These are phyloP conservation scores for Microtus richardsoni DNA, from an alignment of 2,113 vertebrate genomes.

Conservation along the genomic window DNA sequence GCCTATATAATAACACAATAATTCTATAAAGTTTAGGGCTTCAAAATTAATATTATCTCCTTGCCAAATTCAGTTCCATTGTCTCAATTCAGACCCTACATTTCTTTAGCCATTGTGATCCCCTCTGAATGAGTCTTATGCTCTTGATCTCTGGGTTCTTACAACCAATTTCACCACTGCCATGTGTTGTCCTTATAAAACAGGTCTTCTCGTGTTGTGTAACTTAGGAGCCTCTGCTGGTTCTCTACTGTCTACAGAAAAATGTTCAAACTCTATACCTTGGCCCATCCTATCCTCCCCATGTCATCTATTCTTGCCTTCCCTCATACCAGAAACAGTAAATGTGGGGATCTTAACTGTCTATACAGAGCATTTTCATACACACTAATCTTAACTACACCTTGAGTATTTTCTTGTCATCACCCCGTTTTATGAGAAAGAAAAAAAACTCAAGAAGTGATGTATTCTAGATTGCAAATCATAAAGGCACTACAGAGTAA, in stretches of 20 bases:
- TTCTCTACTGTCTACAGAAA: conserved; percentile 41
- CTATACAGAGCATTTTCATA: conserved; percentile 36
- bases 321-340: not conserved
- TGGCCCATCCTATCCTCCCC: not conserved
- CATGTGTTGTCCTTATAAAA: conserved; percentile 55
- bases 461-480: conserved; percentile 33
- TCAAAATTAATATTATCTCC: conserved; percentile 16
- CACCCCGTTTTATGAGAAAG: conserved; percentile 43
- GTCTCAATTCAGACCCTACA: not conserved
- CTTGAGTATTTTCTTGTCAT: conserved; percentile 23
- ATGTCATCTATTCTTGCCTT: not conserved
- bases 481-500: conserved; percentile 25
- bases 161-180: conserved; percentile 38
- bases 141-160: conserved; percentile 3
- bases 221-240: conserved; percentile 37
- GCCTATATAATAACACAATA: not conserved
- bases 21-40: conserved; percentile 19
- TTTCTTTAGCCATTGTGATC: conserved; percentile 24
- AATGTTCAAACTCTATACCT: conserved; percentile 41
- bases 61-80: conserved; percentile 12
- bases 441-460: conserved; percentile 52
- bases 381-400: conserved; percentile 25
- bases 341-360: not conserved
- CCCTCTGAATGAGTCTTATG: not conserved
- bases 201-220: conserved; percentile 7